Evolutionary conservation across 2,888 invertebrate genomes (phyloP), one percentile per base, ranked within the genome.

Genomic region (Eurois occulta): DNA sequence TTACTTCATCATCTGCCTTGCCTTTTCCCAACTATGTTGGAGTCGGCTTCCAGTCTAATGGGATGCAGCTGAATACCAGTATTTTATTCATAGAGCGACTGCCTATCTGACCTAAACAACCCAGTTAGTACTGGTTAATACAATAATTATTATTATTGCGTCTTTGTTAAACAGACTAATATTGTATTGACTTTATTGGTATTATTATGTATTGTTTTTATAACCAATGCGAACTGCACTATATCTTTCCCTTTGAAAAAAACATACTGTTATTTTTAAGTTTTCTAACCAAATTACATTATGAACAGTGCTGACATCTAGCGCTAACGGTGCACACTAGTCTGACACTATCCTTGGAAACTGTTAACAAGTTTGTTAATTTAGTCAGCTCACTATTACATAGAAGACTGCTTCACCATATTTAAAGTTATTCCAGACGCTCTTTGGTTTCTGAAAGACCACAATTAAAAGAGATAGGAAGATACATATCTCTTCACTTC

Each of bases 271-370:
- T 38, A 32, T 0, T 67, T 58, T 41, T 43, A 28, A 46, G 1
- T 58, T 58, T 16, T 81, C n/a, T 72, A 74, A 48, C 24, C 55
- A 73, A 75, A 60, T 80, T 10, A 62, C 35, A 5, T 62, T 72
- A 60, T 83, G 66, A 66, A 74, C 46, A 78, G 87, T 88, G 89
- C 87, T 78, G 65, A 77, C 52, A 81, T 69, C 81, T 88, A 88
- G 75, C 46, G 60, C 89, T 88, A 88, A 66, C 69, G 70, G 89
- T 87, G 82, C 79, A 73, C 65, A 76, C 87, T 84, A 85, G n/a
- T 75, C 81, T 79, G 86, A 72, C 71, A 77, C 78, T 84, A 83
- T 73, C 38, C 77, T 77, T 67, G 58, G 32, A 75, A 86, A 77
- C 80, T 84, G 78, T 84, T 83, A 83, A 78, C 35, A 70, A 82